Percentiles rank a stretch among this genome's conserved stretches.
Evolutionary conservation across 2,797 vertebrate species (phyloP).

Genomic region (Neopelma chrysocephalum): DNA sequence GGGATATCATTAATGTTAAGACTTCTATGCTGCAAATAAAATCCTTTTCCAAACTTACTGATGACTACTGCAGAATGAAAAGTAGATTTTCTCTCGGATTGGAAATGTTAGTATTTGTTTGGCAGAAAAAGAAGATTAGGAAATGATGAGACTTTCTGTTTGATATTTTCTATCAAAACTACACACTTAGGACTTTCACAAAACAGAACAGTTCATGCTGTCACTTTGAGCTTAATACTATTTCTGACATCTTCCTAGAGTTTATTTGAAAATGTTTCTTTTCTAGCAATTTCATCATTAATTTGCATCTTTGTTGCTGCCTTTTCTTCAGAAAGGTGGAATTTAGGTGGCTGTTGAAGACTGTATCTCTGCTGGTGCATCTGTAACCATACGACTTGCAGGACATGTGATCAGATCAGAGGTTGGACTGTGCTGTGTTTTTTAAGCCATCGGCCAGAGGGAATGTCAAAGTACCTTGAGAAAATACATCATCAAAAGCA

Average conservation of each 20-base stretch:
- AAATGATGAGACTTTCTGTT: neutral
- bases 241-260: neutral
- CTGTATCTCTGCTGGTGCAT: neutral
- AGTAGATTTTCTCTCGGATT: neutral
- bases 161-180: neutral
- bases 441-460: neutral
- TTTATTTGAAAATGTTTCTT: neutral
- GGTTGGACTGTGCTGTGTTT: neutral
- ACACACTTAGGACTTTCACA: neutral
- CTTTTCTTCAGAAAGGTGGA: neutral
- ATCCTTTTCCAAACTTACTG: neutral
- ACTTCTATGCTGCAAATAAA: neutral
- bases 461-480: neutral
- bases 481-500: neutral
- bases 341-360: neutral
- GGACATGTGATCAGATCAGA: neutral
- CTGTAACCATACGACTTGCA: fast-evolving
- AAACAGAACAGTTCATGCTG: neutral
- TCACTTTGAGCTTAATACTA: neutral
- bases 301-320: neutral
- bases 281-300: neutral
- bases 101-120: neutral
- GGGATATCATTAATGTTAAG: neutral
- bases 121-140: neutral
- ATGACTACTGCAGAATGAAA: neutral